Conservation (phyloP, 2,797 vertebrate species). For the Halcyon badia region DNA sequence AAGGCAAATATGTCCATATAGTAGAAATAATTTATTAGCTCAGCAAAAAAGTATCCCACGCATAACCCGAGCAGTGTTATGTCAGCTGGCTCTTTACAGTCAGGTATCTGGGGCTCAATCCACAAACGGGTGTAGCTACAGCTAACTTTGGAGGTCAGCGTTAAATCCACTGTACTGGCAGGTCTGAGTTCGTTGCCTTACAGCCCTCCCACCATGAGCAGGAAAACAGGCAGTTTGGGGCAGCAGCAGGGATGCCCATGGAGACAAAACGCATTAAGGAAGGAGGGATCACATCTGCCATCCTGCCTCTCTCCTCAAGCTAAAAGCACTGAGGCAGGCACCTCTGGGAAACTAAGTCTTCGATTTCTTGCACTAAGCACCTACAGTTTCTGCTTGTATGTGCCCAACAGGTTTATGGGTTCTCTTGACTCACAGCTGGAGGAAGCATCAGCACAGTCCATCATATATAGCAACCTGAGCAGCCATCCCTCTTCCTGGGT, state of each 20-base stretch:
- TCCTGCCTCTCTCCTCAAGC: not conserved
- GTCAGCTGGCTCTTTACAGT: not conserved
- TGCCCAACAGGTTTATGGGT: not conserved
- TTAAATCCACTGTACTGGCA: not conserved
- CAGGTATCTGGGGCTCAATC: not conserved
- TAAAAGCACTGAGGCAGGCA: not conserved
- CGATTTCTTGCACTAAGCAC: not conserved
- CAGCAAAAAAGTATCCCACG: not conserved
- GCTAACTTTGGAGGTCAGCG: not conserved
- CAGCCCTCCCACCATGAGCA: not conserved
- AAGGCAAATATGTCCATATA: not conserved
- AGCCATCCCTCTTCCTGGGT: not conserved
- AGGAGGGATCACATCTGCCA: not conserved
- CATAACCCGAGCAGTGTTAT: not conserved
- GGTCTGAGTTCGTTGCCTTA: not conserved
- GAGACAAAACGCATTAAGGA: not conserved
- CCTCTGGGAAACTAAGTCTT: not conserved
- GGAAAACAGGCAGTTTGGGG: not conserved
- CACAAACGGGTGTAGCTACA: not conserved
- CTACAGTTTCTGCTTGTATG: not conserved
- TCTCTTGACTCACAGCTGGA: not conserved
- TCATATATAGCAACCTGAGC: not conserved
- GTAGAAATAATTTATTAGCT: not conserved
- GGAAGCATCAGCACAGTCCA: not conserved
- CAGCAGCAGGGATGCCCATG: not conserved